phyloP scores from a whole-genome alignment of 64 coral and sea anemone genomes.

The Orbicella faveolata region DNA sequence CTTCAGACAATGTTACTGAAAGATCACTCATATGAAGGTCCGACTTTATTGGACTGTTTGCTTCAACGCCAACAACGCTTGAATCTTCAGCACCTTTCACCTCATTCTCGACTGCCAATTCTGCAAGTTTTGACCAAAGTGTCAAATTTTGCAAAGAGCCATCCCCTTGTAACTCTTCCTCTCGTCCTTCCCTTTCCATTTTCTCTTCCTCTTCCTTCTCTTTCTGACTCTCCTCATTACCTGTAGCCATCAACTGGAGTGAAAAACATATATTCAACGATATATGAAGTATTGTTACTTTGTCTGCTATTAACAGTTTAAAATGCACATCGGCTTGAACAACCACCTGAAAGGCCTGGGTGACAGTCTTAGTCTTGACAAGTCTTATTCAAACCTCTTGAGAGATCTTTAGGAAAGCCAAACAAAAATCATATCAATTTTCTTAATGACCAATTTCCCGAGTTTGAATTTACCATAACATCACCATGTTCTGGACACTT shows the following conservation, averaged over 20 bases:
- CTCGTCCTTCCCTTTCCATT: conserved; percentile 8
- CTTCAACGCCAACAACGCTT: neutral
- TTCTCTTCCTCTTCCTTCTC: conserved; percentile 34
- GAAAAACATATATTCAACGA: neutral
- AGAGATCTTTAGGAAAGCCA: too few relatives aligned
- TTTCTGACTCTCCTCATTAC: neutral
- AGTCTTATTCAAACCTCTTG: too few relatives aligned
- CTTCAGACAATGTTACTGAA: neutral
- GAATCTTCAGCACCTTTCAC: neutral
- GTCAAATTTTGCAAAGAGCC: neutral
- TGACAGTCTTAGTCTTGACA: too few relatives aligned
- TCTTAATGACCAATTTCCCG: too few relatives aligned
- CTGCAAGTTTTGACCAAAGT: conserved; percentile 46
- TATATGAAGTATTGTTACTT: too few relatives aligned
- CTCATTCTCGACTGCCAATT: conserved; percentile 54
- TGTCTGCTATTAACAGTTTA: too few relatives aligned
- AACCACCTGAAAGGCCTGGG: too few relatives aligned
- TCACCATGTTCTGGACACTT: too few relatives aligned
- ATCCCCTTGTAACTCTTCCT: conserved; percentile 14
- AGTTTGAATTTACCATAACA: too few relatives aligned
- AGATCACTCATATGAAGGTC: neutral
- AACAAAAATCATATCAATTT: too few relatives aligned
- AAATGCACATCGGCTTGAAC: too few relatives aligned
- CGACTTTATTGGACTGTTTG: neutral
- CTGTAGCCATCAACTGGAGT: neutral